Conservation (phyloP, 2,888 invertebrate genomes). For the Schrankia costaestrigalis region DNA sequence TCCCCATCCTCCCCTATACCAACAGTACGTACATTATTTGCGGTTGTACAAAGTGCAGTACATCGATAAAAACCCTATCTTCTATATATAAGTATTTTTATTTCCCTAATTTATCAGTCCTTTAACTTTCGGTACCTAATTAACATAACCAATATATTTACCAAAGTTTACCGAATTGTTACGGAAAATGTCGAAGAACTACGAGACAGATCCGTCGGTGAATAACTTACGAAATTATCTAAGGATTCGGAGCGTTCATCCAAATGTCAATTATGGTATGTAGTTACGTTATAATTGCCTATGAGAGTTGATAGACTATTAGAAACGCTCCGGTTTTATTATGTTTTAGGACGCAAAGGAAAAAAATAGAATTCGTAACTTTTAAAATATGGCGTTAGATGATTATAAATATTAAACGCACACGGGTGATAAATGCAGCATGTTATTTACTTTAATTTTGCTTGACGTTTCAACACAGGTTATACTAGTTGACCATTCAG, state of each 20-base stretch:
- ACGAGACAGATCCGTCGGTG: slow-evolving; percentile 73
- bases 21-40: slow-evolving; percentile 25
- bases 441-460: too few relatives aligned
- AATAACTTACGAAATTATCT: slow-evolving; percentile 86
- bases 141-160: neutral
- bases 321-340: too few relatives aligned
- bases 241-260: slow-evolving; percentile 86
- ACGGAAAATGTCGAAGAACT: slow-evolving; percentile 41
- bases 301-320: neutral
- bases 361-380: too few relatives aligned
- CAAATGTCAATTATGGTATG: slow-evolving; percentile 86
- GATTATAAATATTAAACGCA: too few relatives aligned
- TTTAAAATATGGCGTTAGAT: too few relatives aligned
- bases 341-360: too few relatives aligned
- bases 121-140: slow-evolving; percentile 1
- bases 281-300: slow-evolving; percentile 5
- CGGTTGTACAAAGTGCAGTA: slow-evolving; percentile 21
- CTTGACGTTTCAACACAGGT: too few relatives aligned
- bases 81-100: slow-evolving; percentile 14
- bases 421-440: too few relatives aligned
- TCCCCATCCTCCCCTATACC: slow-evolving; percentile 13
- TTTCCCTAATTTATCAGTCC: neutral
- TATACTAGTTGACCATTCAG: too few relatives aligned
- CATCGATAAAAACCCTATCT: slow-evolving; percentile 15
- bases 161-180: neutral